Conservation (phyloP, 2,113 vertebrate species). For the Menidia beryllina region DNA sequence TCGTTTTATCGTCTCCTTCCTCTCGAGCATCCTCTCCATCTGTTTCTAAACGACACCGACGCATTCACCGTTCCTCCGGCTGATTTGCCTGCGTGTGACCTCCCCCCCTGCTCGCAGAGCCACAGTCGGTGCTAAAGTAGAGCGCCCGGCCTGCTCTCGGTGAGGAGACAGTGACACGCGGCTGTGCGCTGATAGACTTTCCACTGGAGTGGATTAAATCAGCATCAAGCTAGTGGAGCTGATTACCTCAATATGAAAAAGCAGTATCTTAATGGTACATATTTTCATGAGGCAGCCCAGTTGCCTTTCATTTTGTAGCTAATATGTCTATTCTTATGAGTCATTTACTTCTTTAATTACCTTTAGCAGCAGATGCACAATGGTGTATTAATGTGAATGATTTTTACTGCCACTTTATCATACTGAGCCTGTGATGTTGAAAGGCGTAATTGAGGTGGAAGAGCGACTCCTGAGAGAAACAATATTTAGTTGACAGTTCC, state of each 20-base stretch:
- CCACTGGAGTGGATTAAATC: slow-evolving; percentile 98
- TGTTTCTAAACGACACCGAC: slow-evolving; percentile 64
- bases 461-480: slow-evolving; percentile 96
- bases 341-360: slow-evolving; percentile 99
- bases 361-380: slow-evolving; percentile 99
- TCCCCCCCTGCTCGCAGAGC: slow-evolving; percentile 51
- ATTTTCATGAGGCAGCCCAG: slow-evolving; percentile 96
- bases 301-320: slow-evolving; percentile 98
- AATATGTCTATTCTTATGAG: slow-evolving; percentile 99
- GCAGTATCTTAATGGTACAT: slow-evolving; percentile 98
- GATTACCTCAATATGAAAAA: slow-evolving; percentile 96
- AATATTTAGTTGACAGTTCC: slow-evolving; percentile 99
- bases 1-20: slow-evolving; percentile 37
- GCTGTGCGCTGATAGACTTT: slow-evolving; percentile 97
- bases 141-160: slow-evolving; percentile 84
- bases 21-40: slow-evolving; percentile 41
- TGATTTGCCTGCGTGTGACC: slow-evolving; percentile 65
- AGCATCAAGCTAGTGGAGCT: slow-evolving; percentile 95
- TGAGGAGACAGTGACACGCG: slow-evolving; percentile 77
- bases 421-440: slow-evolving; percentile 96
- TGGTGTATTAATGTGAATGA: slow-evolving; percentile 99
- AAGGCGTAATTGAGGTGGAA: slow-evolving; percentile 99
- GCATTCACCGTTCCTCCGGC: slow-evolving; percentile 50
- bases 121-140: slow-evolving; percentile 63
- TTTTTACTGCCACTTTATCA: slow-evolving; percentile 99